Conservation (phyloP, 1,140 invertebrate genomes). For the Coenobita brevimanus region DNA sequence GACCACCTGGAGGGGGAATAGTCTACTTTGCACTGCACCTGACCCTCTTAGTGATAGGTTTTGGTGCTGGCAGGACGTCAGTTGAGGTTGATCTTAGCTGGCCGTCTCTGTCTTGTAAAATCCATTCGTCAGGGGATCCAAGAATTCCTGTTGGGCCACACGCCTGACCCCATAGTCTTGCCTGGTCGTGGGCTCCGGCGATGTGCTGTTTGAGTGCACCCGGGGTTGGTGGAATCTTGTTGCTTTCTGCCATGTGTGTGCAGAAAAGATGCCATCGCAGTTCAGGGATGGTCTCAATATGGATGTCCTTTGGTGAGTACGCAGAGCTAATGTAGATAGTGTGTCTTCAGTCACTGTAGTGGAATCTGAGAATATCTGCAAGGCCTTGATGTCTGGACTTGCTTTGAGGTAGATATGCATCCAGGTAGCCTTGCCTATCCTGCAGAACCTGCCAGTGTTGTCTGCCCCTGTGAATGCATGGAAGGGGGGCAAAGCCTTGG, state of each 20-base stretch:
- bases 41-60: constrained; percentile 48
- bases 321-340: not conserved
- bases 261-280: constrained; percentile 36
- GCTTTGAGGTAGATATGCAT: constrained; percentile 35
- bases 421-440: constrained; percentile 47
- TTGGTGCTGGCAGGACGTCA: constrained; percentile 46
- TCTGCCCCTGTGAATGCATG: constrained; percentile 22
- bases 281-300: constrained; percentile 33
- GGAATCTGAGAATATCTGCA: constrained; percentile 23
- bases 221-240: constrained; percentile 17
- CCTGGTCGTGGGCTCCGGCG: constrained; percentile 5
- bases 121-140: constrained; percentile 53
- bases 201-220: not conserved
- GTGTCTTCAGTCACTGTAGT: constrained; percentile 11
- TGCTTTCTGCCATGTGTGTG: constrained; percentile 26
- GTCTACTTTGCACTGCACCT: constrained; percentile 57
- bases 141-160: not conserved
- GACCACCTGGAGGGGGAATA: constrained; percentile 59
- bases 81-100: not conserved
- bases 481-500: constrained; percentile 33
- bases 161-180: constrained; percentile 9
- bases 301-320: not conserved
- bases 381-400: not conserved
- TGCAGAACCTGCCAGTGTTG: constrained; percentile 17
- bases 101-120: constrained; percentile 45